Conservation (phyloP, 2,113 vertebrate genomes). For the Pycnonotus jocosus region DNA sequence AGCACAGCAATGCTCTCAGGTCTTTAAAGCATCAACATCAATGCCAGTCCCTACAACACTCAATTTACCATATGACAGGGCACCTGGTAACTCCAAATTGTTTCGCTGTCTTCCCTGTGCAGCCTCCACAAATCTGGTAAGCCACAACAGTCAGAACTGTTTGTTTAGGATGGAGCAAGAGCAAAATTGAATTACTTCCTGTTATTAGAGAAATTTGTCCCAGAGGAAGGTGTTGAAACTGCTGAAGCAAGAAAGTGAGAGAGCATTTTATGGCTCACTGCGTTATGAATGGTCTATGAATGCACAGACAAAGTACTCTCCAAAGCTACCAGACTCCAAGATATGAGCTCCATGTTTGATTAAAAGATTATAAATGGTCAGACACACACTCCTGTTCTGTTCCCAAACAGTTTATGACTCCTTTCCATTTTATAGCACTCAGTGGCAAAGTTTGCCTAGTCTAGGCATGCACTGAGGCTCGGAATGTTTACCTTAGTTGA, state of each 20-base stretch:
- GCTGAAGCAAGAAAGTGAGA: constrained; percentile 69
- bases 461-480: constrained; percentile 37
- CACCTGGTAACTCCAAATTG: neutral
- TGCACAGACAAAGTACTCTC: constrained; percentile 38
- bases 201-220: constrained; percentile 71
- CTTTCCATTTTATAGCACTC: constrained; percentile 47
- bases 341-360: constrained; percentile 58
- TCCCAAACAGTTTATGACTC: constrained; percentile 58
- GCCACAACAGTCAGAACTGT: neutral
- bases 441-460: constrained; percentile 34
- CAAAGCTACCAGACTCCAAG: constrained; percentile 19
- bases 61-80: neutral
- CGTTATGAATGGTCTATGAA: constrained; percentile 12
- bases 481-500: constrained; percentile 62
- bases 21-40: neutral
- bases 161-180: constrained; percentile 47
- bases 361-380: constrained; percentile 63
- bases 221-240: constrained; percentile 60
- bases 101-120: neutral
- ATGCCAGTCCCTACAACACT: neutral
- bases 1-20: neutral
- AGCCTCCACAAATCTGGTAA: neutral
- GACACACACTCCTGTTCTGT: constrained; percentile 62
- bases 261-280: constrained; percentile 63
- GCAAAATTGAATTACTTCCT: constrained; percentile 73